A percentile compares a stretch with the other conserved stretches of the same genome.
phyloP scores from a whole-genome alignment of 2,888 invertebrate species.

The Pogonocherus hispidulus region DNA sequence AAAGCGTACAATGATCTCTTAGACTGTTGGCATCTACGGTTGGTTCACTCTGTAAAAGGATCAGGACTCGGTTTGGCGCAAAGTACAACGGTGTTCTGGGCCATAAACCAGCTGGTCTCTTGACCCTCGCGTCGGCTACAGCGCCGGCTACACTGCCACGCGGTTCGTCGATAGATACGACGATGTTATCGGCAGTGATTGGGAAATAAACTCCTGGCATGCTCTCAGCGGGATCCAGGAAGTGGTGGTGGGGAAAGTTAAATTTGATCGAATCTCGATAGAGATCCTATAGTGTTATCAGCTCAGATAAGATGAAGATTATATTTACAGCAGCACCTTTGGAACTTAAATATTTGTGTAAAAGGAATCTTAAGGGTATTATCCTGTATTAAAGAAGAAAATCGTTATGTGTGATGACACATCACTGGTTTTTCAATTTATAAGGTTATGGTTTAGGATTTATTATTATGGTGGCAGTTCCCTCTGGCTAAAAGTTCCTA shows the following conservation, averaged over 20 bases:
- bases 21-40: too few relatives aligned
- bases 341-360: not conserved
- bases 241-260: not conserved
- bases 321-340: not conserved
- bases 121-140: slow-evolving; percentile 13
- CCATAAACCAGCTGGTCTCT: slow-evolving; percentile 21
- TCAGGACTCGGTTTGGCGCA: not conserved
- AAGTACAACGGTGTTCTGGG: slow-evolving; percentile 6
- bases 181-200: slow-evolving; percentile 22
- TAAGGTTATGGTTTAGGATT: too few relatives aligned
- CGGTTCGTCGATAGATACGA: slow-evolving; percentile 11
- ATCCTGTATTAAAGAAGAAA: too few relatives aligned
- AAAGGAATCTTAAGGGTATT: too few relatives aligned
- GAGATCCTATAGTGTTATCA: not conserved
- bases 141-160: slow-evolving; percentile 9
- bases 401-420: too few relatives aligned
- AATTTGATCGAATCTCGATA: slow-evolving; percentile 1
- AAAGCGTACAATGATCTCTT: too few relatives aligned
- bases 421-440: too few relatives aligned
- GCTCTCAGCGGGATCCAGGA: slow-evolving; percentile 10
- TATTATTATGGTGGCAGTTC: too few relatives aligned
- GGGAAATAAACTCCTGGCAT: slow-evolving; percentile 9
- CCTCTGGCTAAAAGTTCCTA: too few relatives aligned
- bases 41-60: not conserved
- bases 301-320: not conserved